phyloP scores from a whole-genome alignment of 1,140 invertebrate genomes.

The Pseudomyrmex dendroicus region DNA sequence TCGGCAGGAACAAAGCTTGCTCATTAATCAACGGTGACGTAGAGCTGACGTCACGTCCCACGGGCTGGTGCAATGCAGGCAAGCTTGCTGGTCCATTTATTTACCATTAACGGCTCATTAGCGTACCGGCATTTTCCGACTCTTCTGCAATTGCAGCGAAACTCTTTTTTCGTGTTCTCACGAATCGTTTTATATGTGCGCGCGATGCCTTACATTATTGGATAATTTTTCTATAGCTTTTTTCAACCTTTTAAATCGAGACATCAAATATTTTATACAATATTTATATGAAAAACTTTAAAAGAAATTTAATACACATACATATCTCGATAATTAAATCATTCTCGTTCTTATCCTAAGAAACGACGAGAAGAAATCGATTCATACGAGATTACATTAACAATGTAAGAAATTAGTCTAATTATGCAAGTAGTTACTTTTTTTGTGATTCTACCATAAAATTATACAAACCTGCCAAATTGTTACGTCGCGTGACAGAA shows the following conservation, averaged over 20 bases:
- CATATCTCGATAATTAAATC: background rate
- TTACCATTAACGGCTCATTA: constrained; percentile 83
- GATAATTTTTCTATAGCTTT: constrained; percentile 13
- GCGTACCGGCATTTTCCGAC: constrained; percentile 64
- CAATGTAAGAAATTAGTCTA: constrained; percentile 44
- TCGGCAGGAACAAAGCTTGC: constrained; percentile 75
- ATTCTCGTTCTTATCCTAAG: background rate
- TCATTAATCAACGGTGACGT: constrained; percentile 82
- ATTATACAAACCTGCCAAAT: constrained; percentile 37
- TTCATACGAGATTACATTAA: constrained; percentile 3
- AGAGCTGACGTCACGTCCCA: constrained; percentile 76
- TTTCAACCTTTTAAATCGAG: background rate
- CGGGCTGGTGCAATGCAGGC: constrained; percentile 73
- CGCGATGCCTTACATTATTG: constrained; percentile 12
- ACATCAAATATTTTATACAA: background rate
- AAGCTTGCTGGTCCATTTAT: constrained; percentile 79
- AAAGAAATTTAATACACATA: background rate
- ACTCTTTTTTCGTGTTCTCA: constrained; percentile 58
- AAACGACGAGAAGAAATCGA: background rate
- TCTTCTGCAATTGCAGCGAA: constrained; percentile 41
- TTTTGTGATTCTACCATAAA: background rate
- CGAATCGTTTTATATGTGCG: constrained; percentile 9
- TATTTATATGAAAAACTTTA: background rate
- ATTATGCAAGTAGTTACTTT: background rate
- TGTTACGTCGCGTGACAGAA: constrained; percentile 20